These are phyloP conservation scores for Drosophila santomea DNA, from an alignment of 1,140 invertebrate species.

Conservation along the genomic window DNA sequence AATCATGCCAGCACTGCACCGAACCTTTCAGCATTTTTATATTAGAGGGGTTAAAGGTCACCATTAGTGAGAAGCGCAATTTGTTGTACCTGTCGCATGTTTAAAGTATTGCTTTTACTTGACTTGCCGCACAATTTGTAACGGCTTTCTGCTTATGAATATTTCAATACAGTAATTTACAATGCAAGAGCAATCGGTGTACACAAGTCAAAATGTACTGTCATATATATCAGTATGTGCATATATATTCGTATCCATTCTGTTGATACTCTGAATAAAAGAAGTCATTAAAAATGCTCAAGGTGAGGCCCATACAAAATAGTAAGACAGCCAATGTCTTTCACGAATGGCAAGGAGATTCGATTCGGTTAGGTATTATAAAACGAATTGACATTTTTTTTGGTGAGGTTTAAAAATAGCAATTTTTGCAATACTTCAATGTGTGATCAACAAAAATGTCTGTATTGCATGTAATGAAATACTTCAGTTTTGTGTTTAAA, in stretches of 20 bases:
- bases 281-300: slow-evolving; percentile 72
- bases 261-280: slow-evolving; percentile 65
- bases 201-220: slow-evolving; percentile 14
- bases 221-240: slow-evolving; percentile 23
- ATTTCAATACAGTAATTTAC: slow-evolving; percentile 69
- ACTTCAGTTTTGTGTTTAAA: too few species aligned
- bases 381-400: background rate
- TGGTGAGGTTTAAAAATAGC: background rate
- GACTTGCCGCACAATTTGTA: slow-evolving; percentile 40
- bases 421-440: background rate
- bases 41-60: slow-evolving; percentile 9
- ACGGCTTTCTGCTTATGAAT: slow-evolving; percentile 59
- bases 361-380: slow-evolving; percentile 13
- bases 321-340: slow-evolving; percentile 46
- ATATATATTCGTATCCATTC: slow-evolving; percentile 21
- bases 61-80: background rate
- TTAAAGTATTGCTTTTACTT: slow-evolving; percentile 21
- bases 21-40: background rate
- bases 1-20: background rate
- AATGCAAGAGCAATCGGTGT: slow-evolving; percentile 58
- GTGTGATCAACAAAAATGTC: background rate
- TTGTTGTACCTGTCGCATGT: slow-evolving; percentile 9
- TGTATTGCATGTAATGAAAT: too few species aligned
- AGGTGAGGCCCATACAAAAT: slow-evolving; percentile 59
- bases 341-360: slow-evolving; percentile 8